Base-by-base conservation (phyloP, 2,888 invertebrate genomes). In the Argyresthia albistria region DNA sequence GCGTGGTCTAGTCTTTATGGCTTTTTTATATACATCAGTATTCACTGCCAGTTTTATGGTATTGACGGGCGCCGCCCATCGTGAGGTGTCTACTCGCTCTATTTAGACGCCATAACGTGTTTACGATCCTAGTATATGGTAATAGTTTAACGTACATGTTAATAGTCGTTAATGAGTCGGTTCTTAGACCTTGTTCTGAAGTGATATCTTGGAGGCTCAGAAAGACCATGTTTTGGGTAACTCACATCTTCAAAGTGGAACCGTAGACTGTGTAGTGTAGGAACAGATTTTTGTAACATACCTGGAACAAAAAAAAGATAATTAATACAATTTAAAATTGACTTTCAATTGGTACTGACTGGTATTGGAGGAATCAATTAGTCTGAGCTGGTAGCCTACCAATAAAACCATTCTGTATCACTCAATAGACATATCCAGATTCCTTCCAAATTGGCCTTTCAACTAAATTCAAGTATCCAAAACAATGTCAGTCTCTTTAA, bases 21-120 rank as follows among this genome's bases (percentile, higher is more conserved):
- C 69, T 64, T 72, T 70, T 76, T 72, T 72, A 73, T 69, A 64
- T 66, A 54, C 36, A 46, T 52, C 37, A 8, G 14, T 54, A 47
- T 53, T 59, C 56, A 58, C 54, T 66, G 64, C 64, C 60, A 61
- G 59, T 60, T 70, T 70, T 69, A 48, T 48, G 48, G 37, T 12
- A 36, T 36, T 14, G 48, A 39, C 12, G 9, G 36, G 15, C 42
- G 53, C 55, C 53, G 53, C 62, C 60, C 63, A 71, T 68, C 70
- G 25, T 25, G 25, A 25, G 25, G 25, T 6, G 25, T 25, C 25
- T 25, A 25, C 25, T 74, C 46, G 71, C 73, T 77, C 79, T 79
- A 80, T 80, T 81, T 79, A 78, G 74, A 73, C 69, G 67, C 74
- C 63, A 74, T 80, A 75, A 75, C 69, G 69, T 74, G 2, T 80